These are phyloP conservation scores for Seira musarum DNA, from an alignment of 2,888 invertebrate genomes.

Conservation along the genomic window DNA sequence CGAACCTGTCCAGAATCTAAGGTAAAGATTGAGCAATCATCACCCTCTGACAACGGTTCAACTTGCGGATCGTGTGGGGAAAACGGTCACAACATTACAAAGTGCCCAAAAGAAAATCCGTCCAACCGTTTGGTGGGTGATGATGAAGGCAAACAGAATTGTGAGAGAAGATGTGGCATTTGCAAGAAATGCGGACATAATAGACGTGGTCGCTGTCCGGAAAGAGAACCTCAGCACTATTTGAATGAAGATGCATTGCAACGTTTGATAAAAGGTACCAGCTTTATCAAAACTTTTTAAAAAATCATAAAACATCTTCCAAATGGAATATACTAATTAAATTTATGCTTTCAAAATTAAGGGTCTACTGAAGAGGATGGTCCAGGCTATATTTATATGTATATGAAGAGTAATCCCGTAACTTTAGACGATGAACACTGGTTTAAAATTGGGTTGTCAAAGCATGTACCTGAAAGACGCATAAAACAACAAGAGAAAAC, in stretches of 20 bases:
- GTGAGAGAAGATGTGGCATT: background rate
- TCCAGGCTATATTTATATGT: conserved; percentile 50
- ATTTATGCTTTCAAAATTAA: background rate
- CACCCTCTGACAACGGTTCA: too few species aligned
- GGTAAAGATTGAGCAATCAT: too few species aligned
- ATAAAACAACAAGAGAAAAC: conserved; percentile 31
- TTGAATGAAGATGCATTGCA: too few species aligned
- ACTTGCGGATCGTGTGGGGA: too few species aligned
- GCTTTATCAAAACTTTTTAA: background rate
- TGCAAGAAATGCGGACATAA: background rate
- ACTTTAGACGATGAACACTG: conserved; percentile 1
- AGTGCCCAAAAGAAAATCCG: too few species aligned
- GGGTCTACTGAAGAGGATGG: conserved; percentile 32
- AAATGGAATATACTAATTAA: background rate
- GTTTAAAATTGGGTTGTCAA: conserved; percentile 54
- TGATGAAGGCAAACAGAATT: too few species aligned
- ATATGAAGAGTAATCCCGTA: conserved; percentile 9
- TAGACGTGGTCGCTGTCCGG: background rate
- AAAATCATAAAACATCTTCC: background rate
- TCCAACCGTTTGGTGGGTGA: too few species aligned
- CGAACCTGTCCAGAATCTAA: too few species aligned
- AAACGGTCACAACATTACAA: too few species aligned
- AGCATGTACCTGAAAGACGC: conserved; percentile 33
- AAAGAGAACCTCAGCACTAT: background rate
- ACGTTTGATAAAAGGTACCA: too few species aligned